Conservation (phyloP, 23 tunicate species). For the Clavelina lepadiformis region DNA sequence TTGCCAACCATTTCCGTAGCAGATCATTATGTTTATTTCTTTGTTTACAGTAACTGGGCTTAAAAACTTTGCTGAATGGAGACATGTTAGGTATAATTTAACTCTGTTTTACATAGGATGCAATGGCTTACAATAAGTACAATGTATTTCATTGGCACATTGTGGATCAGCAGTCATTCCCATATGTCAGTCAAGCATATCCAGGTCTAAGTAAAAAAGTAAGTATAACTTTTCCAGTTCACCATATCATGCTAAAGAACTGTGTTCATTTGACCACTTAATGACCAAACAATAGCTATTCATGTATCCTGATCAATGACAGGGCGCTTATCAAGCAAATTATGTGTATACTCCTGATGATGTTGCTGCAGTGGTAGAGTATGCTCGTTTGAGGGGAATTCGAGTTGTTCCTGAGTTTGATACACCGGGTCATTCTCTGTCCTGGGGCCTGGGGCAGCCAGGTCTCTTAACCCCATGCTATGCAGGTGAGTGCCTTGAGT, state of each 20-base stretch:
- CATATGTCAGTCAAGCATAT: slow-evolving; percentile 63
- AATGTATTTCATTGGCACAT: slow-evolving; percentile 98
- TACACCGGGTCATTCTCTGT: slow-evolving; percentile 90
- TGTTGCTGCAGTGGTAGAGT: slow-evolving; percentile 71
- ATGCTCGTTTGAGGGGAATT: slow-evolving; percentile 81
- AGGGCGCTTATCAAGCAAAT: slow-evolving; percentile 84
- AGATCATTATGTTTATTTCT: no score
- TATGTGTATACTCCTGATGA: slow-evolving; percentile 78
- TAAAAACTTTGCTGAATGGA: no score
- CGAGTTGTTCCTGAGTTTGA: slow-evolving; percentile 99
- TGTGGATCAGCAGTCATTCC: slow-evolving; percentile 92
- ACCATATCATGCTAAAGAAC: no score
- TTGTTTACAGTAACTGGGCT: no score
- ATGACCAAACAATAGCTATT: no score
- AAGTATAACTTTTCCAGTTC: no score
- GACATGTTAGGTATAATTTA: no score
- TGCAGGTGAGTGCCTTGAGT: slow-evolving; percentile 43
- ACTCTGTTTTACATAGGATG: slow-evolving; percentile 38
- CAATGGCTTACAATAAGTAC: slow-evolving; percentile 90
- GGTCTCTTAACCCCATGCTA: slow-evolving; percentile 85
- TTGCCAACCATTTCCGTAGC: no score
- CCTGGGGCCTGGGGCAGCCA: slow-evolving; percentile 93
- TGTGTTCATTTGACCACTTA: no score
- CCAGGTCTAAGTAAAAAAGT: slow-evolving; percentile 72
- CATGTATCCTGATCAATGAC: background rate